phyloP scores from a whole-genome alignment of 1,140 invertebrate species.

The Drosophila lowei region DNA sequence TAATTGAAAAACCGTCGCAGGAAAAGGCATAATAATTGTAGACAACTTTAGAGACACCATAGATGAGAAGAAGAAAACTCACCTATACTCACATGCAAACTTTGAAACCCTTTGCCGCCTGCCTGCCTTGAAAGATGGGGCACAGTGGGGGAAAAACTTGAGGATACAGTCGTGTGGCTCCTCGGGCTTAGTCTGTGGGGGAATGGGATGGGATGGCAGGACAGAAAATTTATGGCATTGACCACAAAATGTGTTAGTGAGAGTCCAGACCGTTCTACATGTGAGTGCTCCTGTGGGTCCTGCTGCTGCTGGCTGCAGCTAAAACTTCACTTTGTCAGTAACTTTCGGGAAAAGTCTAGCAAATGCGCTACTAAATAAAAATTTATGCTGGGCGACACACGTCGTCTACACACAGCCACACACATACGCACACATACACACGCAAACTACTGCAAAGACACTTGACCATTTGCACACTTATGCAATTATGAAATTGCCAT shows the following conservation, averaged over 20 bases:
- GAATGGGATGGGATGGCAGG: slow-evolving; percentile 25
- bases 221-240: slow-evolving; percentile 63
- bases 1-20: slow-evolving; percentile 40
- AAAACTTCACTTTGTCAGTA: slow-evolving; percentile 71
- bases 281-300: slow-evolving; percentile 21
- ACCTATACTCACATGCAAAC: slow-evolving; percentile 45
- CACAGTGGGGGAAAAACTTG: slow-evolving; percentile 36
- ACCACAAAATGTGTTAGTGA: slow-evolving; percentile 56
- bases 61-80: slow-evolving; percentile 26
- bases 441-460: slow-evolving; percentile 62
- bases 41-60: slow-evolving; percentile 35
- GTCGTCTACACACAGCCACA: background rate
- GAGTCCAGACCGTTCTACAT: slow-evolving; percentile 23
- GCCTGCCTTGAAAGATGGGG: slow-evolving; percentile 39
- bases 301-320: slow-evolving; percentile 37
- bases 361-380: slow-evolving; percentile 74
- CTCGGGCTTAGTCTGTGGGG: background rate
- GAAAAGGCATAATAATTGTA: slow-evolving; percentile 24
- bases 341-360: slow-evolving; percentile 62
- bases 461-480: slow-evolving; percentile 80
- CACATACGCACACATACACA: background rate
- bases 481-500: slow-evolving; percentile 82
- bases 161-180: slow-evolving; percentile 9
- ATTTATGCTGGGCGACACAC: slow-evolving; percentile 50
- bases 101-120: slow-evolving; percentile 43